Base-by-base conservation (phyloP, 2,113 vertebrate genomes). In the Pelecanus crispus region DNA sequence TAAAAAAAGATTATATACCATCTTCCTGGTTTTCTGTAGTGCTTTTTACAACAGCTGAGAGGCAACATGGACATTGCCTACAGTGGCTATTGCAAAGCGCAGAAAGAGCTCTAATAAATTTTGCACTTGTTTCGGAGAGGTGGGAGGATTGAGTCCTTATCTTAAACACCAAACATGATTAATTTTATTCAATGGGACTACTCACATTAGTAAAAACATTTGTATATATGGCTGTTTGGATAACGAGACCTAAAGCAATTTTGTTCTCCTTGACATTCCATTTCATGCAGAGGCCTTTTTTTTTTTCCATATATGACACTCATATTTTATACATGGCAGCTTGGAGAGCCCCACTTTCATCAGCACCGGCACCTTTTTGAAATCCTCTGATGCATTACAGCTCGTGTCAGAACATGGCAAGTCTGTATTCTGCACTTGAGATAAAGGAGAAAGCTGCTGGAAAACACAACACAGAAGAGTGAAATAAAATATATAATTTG, bases 241-340 rank as follows among this genome's bases (percentile, higher is more conserved):
- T 31, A 85, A 29, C 31, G 31, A 94, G 40, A 72, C 56, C 73
- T 72, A 81, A 67, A 88, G 59, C 32, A 50, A 70, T 92, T 81
- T 65, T 79, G 52, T 75, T 71, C 81, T 72, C 65, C 59, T 85
- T 85, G 84, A 71, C 25, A 6, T 32, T 72, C 49, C 14, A 2
- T 55, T 80, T 89, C 45, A 53, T 6, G 24, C 49, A 72, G 58
- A 86, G 36, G 58, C 21, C 73, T n/a, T n/a, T 94, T 82, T 85
- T 68, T 42, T 91, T 95, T 92, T 82, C 81, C 25, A 72, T 21
- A 52, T 17, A 56, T 0, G 0, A 73, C 36, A 32, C 62, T 92
- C 79, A 61, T 91, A 70, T 90, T 96, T 96, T 90, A 91, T 70
- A 82, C 31, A n/a, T 32, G 50, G 71, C 85, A 90, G 71, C 55